These are phyloP conservation scores for Machimus atricapillus DNA, from an alignment of 2,888 invertebrate genomes.

Conservation along the genomic window DNA sequence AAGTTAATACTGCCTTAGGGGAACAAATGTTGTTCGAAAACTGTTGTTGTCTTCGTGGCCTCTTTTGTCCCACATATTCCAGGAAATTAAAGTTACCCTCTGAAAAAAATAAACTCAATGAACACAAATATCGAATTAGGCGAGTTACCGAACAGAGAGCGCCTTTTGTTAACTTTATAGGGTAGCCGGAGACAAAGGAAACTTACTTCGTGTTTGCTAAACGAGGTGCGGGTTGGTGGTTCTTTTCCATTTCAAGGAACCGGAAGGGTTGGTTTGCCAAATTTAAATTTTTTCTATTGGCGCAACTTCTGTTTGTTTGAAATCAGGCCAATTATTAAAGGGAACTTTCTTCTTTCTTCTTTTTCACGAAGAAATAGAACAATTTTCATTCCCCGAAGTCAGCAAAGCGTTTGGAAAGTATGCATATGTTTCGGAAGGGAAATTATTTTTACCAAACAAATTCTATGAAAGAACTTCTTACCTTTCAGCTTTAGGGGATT, in stretches of 20 bases:
- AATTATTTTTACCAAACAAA: not conserved
- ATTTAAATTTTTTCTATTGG: not conserved
- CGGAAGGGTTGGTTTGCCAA: not conserved
- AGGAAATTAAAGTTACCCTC: not conserved
- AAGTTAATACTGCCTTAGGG: not conserved
- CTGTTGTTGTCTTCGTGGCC: not conserved
- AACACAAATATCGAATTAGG: not conserved
- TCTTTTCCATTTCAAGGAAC: not conserved
- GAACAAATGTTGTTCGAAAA: not conserved
- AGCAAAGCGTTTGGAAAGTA: not conserved
- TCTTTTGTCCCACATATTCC: not conserved
- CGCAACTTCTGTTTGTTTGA: not conserved
- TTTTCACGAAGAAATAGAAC: not conserved
- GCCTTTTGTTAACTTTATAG: not conserved
- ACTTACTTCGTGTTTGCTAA: not conserved
- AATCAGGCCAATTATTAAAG: not conserved
- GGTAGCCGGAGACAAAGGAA: not conserved
- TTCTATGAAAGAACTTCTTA: not conserved
- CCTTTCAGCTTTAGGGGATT: not conserved
- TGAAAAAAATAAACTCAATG: not conserved
- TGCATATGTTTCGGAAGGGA: not conserved
- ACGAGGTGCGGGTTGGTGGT: not conserved
- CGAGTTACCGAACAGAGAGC: not conserved
- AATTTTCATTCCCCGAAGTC: not conserved
- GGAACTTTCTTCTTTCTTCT: not conserved